Conservation (phyloP, 2,113 vertebrate genomes). For the Cheirogaleus medius region DNA sequence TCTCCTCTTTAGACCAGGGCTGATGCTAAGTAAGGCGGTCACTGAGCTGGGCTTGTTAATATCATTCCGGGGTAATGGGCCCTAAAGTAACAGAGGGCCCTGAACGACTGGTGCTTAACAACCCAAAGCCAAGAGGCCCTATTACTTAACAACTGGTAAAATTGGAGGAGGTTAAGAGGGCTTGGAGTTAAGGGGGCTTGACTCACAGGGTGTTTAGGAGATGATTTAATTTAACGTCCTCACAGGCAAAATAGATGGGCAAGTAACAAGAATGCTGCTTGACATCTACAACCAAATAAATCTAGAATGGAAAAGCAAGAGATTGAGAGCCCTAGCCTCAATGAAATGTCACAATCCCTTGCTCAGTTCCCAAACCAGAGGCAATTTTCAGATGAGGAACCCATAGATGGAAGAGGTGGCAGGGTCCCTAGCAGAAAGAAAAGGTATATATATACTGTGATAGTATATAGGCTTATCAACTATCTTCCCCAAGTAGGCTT, state of each 20-base stretch:
- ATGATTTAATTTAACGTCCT: not conserved
- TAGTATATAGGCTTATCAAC: too few species aligned
- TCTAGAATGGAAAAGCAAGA: not conserved
- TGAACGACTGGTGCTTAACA: not conserved
- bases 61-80: slow-evolving; percentile 9
- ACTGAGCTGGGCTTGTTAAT: not conserved
- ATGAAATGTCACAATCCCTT: not conserved
- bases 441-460: not conserved
- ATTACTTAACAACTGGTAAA: slow-evolving; percentile 39
- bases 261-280: not conserved
- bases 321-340: not conserved
- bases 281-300: not conserved
- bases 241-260: not conserved
- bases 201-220: not conserved
- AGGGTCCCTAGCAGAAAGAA: not conserved
- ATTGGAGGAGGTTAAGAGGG: not conserved
- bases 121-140: slow-evolving; percentile 1
- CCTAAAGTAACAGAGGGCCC: not conserved
- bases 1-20: not conserved
- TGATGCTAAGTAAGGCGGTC: not conserved
- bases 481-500: not conserved
- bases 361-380: not conserved
- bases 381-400: not conserved
- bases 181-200: slow-evolving; percentile 47
- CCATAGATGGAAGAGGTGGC: not conserved